Percentiles rank a stretch among this genome's conserved stretches.
Evolutionary conservation across 2,888 invertebrate species (phyloP).

Genomic region (Sinhomidia bicolor): DNA sequence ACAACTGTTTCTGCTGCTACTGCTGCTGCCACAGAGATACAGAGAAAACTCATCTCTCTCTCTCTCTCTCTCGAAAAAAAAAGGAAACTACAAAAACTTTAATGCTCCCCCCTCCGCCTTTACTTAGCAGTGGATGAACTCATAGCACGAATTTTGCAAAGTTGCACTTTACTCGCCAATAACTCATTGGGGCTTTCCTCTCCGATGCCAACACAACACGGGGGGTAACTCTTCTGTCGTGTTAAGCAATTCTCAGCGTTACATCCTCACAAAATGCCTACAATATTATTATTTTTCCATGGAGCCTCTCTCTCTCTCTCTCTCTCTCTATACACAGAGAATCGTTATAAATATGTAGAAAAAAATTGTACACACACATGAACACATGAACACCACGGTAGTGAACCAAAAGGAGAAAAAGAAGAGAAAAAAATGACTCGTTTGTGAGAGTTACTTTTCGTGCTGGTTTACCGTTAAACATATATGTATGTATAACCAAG

Average conservation of each 20-base stretch:
- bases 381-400: neutral
- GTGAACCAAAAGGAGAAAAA: no score
- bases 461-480: constrained; percentile 32
- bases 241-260: constrained; percentile 59
- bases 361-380: neutral
- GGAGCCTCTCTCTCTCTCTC: neutral
- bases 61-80: constrained; percentile 26
- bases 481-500: constrained; percentile 26
- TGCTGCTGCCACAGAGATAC: neutral
- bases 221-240: constrained; percentile 70
- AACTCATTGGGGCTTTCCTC: constrained; percentile 78
- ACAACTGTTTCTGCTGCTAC: neutral
- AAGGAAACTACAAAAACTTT: constrained; percentile 68
- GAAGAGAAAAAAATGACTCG: constrained; percentile 39
- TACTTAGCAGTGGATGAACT: constrained; percentile 66
- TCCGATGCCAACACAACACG: constrained; percentile 70
- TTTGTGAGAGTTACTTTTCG: constrained; percentile 53
- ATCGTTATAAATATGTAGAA: neutral
- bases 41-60: constrained; percentile 60
- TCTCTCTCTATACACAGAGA: neutral
- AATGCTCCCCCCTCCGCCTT: constrained; percentile 59
- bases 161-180: constrained; percentile 79
- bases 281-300: no score
- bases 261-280: constrained; percentile 34
- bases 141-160: constrained; percentile 77